phyloP scores from a whole-genome alignment of 2,113 vertebrate genomes.

The Pygoscelis adeliae region DNA sequence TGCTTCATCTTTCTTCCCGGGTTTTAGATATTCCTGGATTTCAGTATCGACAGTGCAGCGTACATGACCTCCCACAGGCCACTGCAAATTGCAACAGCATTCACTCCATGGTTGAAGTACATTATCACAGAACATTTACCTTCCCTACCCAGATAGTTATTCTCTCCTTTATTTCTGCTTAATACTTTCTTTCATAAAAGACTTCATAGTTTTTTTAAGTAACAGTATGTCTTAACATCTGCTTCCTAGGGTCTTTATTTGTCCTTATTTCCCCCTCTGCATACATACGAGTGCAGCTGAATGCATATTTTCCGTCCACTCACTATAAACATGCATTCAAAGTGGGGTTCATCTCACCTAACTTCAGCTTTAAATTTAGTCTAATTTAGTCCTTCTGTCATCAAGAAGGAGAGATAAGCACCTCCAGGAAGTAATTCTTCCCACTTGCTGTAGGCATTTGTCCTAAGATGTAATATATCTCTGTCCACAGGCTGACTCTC shows the following conservation, averaged over 20 bases:
- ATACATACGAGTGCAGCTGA: not conserved
- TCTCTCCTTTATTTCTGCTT: not conserved
- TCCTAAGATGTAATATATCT: not conserved
- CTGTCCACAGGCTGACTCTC: not conserved
- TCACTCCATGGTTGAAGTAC: not conserved
- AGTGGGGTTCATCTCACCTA: not conserved
- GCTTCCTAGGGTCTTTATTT: not conserved
- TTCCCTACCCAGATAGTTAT: not conserved
- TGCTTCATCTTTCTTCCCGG: not conserved
- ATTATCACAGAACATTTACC: not conserved
- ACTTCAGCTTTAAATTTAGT: not conserved
- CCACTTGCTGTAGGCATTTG: not conserved
- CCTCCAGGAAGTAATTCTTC: not conserved
- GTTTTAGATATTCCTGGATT: not conserved
- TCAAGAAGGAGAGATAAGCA: not conserved
- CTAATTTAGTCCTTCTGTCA: not conserved
- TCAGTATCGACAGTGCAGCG: rapidly evolving
- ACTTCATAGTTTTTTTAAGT: not conserved
- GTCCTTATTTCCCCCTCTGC: not conserved
- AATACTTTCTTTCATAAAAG: not conserved
- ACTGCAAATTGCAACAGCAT: not conserved
- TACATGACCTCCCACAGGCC: not conserved
- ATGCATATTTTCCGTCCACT: not conserved
- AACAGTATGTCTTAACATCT: not conserved
- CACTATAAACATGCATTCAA: not conserved